Base-by-base conservation (phyloP, 2,888 invertebrate species). In the Rhagium mordax region DNA sequence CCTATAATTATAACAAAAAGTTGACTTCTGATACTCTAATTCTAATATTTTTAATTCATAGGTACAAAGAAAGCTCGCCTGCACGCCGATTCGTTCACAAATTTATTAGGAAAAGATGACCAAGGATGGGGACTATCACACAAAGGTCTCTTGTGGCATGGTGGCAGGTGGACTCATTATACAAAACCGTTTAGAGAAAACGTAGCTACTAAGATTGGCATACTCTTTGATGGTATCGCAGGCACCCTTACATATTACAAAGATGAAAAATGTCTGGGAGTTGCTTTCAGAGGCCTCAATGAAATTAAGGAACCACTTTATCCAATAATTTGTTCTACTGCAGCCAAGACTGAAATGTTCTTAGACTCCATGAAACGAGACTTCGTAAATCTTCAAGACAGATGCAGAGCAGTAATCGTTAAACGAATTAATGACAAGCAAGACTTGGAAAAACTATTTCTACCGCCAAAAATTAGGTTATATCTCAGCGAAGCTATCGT, bases 261-360 rank as follows among this genome's bases (percentile, higher is more conserved):
- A 86, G 93, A 94, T 84, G 93, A 93, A 18, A 89, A 89, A 78
- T 90, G 90, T 82, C 88, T 94, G 70, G 94, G 94, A 1, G 90
- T 93, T n/a, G 94, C 93, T 0, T 94, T 94, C 85, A 88, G 90
- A 7, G 93, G 92, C 8, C 86, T 94, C 69, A 89, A 92, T 78
- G 89, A 91, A 83, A 87, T 92, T 0, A 89, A 90, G 70, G 91
- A 92, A 77, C 91, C 91, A 1, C 88, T 94, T 1, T 94, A 90
- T 84, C 94, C 94, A 0, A 91, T 93, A 70, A 90, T 94, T 8
- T 92, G 92, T 81, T 94, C 94, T 1, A 94, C 94, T 0, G 94
- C 94, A 0, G 93, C 93, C 16, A 93, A 93, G 87, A 94, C 94
- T 1, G 92, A 93, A 86, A 93, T 94, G 92, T 90, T 91, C 0